Evolutionary conservation across 2,113 vertebrate genomes (phyloP), one percentile per base, ranked within the genome.

Genomic region (Natator depressus): DNA sequence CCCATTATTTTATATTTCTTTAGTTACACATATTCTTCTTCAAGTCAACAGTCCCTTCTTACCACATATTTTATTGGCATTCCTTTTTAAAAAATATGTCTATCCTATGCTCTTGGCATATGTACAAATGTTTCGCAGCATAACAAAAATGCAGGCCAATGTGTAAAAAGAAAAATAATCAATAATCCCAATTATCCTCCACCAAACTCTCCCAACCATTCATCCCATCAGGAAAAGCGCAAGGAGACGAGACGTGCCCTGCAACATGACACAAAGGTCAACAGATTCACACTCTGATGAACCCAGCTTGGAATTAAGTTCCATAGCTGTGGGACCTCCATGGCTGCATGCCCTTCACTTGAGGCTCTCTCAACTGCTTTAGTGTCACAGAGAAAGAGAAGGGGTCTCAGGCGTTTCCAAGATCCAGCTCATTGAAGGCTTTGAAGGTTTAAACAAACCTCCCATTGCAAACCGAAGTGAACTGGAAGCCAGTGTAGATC

Each of bases 81-180:
- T 22, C 19, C 14, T 38, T 38, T 42, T 10, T 20, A 75, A 75
- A 69, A 42, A 75, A 24, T n/a, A 38, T 38, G 35, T n/a, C 29
- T 69, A 17, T n/a, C 62, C 69, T 75, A 42, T 75, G 19, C 38
- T 75, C 35, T 38, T 19, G 19, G 35, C 20, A 22, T 20, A 22
- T 76, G 38, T 25, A 76, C 24, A 25, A 46, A 10, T 38, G 57
- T 5, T 80, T 75, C n/a, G 65, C 49, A 87, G 24, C 2, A 35
- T 8, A 24, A 80, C 51, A 62, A 17, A 25, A 49, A 80, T 3
- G 47, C 22, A 89, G 84, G 9, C 5, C 4, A 42, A 91, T 85
- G 79, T 38, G 0, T 0, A 0, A 19, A 31, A 5, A 29, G 4
- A 57, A 76, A 55, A 25, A 12, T 3, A 83, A 76, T 76, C n/a